A percentile compares a stretch with the other conserved stretches of the same genome.
These are phyloP conservation scores for Macrosoma leucophasiata DNA, from an alignment of 2,888 invertebrate species.

Conservation along the genomic window DNA sequence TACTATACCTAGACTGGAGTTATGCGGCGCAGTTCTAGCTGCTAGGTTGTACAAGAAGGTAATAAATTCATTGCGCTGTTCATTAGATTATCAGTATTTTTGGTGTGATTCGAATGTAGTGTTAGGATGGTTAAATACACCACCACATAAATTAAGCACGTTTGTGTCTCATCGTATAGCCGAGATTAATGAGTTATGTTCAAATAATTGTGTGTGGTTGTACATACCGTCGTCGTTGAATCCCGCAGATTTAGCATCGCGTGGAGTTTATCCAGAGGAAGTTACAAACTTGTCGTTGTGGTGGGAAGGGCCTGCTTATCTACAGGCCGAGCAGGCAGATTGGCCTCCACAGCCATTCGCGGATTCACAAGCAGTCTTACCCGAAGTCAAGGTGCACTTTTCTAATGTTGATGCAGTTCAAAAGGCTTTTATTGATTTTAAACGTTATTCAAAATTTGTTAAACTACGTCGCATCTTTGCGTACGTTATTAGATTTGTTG, in stretches of 20 bases:
- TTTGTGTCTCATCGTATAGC: conserved; percentile 7
- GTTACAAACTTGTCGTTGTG: conserved; percentile 1
- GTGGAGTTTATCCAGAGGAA: conserved; percentile 2
- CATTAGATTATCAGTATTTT: neutral
- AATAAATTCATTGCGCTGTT: conserved; percentile 2
- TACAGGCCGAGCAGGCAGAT: neutral
- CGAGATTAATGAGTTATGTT: conserved; percentile 4
- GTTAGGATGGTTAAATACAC: conserved; percentile 3
- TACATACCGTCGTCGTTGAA: conserved; percentile 2
- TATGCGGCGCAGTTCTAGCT: conserved; percentile 6
- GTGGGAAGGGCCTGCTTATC: conserved; percentile 8
- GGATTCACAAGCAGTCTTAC: neutral
- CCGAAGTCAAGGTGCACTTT: conserved; percentile 3
- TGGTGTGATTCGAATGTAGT: conserved; percentile 9
- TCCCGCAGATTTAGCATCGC: conserved; percentile 7
- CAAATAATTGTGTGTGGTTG: neutral
- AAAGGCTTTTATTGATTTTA: conserved; percentile 1
- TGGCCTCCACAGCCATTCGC: neutral
- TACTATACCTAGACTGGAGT: conserved; percentile 9
- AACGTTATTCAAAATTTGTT: conserved; percentile 1
- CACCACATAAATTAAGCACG: conserved; percentile 1
- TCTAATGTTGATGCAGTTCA: conserved; percentile 3
- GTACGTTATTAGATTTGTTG: neutral
- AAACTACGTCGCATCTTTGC: conserved; percentile 3
- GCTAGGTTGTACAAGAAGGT: conserved; percentile 9